Evolutionary conservation across 1,140 invertebrate species (phyloP), one percentile per base, ranked within the genome.

Genomic region (Pseudomyrmex pallidus): DNA sequence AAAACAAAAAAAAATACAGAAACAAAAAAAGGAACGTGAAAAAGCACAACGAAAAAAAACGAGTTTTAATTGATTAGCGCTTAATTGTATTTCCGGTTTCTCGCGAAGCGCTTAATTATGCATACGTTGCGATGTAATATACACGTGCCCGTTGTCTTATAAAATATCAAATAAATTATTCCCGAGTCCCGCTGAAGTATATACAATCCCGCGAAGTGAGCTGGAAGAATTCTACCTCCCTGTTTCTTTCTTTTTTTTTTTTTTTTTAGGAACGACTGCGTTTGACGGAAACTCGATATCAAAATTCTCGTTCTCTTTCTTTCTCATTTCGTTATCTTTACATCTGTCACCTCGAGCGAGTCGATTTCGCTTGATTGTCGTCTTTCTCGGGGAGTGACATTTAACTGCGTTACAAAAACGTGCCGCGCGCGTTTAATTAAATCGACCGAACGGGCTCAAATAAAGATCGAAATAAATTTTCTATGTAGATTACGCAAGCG

Each of bases 231-330:
- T 72, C 59, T 52, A 35, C 22, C 17, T 54, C 4, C 5, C 25
- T 35, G 25, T 35, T 35, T 35, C 2, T 35, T 35, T 35, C 5
- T 35, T 35, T 5, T 35, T 35, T 35, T 35, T 35, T 35, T 35
- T 7, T 7, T 35, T 50, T 80, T 80, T 20, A 22, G 76, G 52
- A 78, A 57, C 76, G 57, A 54, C 66, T 72, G 76, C 56, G 12
- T 61, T 20, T 59, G 66, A 80, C 76, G 76, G 76, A 50, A 80
- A 70, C 54, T 72, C 76, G 66, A 80, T 80, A 80, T 61, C 54
- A 59, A 80, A 72, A 80, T 80, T 80, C 22, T 70, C 20, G 4
- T 10, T 48, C 35, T 15, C 57, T 9, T 25, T 56, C 57, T 20
- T 25, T 56, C 12, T n/a, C 44, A 4, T 50, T 17, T 70, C 66